Evolutionary conservation across 2,113 vertebrate genomes (phyloP), one percentile per base, ranked within the genome.

Genomic region (Mobula hypostoma): DNA sequence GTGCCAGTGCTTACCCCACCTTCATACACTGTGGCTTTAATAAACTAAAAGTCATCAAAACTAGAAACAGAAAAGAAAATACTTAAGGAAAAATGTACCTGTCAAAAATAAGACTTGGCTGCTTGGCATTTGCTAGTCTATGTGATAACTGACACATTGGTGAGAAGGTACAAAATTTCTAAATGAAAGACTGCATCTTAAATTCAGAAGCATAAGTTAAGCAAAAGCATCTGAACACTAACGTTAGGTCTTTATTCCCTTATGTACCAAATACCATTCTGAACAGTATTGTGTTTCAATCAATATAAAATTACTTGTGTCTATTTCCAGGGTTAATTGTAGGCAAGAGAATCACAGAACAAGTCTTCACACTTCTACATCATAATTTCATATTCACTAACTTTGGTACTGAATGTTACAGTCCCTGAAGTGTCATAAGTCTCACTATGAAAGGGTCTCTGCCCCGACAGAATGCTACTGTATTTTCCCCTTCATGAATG

Each of bases 401-500:
- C 12, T 90, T 68, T 90, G 85, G 85, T 90, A 90, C 85, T 27
- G 27, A 61, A 29, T 88, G 83, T 61, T 77, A 77, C 76, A 77
- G 29, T n/a, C 29, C 76, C 27, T 77, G 76, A 79, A 74, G 77
- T 5, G 85, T n/a, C 85, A 32, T 29, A 17, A 32, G 66, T 90
- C 58, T n/a, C 61, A 90, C 85, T 90, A n/a, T 66, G 61, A 90
- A 90, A 90, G 61, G 14, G 61, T 36, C 61, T 68, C 85, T 66
- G 61, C 85, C 63, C 85, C 85, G 61, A 90, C 29, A 66, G 85
- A 90, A 90, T 8, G n/a, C 61, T 63, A 32, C 58, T 90, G 32
- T 90, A 32, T 56, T 90, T 90, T 66, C n/a, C 29, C 85, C 32
- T 66, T 66, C 61, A 90, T 90, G 61, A 90, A 90, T 90, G 61